phyloP scores from a whole-genome alignment of 2,113 vertebrate species.

The Tympanuchus pallidicinctus region DNA sequence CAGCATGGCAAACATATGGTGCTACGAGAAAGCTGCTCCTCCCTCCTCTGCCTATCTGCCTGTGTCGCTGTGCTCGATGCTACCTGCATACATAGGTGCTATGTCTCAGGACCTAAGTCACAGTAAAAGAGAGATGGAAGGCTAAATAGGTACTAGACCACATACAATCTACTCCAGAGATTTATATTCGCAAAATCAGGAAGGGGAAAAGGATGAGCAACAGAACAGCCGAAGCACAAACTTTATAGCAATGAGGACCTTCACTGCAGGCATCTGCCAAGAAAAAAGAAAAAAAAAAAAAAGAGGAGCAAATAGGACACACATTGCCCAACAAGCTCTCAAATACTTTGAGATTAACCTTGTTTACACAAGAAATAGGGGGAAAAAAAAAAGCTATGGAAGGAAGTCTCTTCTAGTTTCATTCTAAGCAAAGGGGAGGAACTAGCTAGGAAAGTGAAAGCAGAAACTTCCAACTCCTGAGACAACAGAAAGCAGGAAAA shows the following conservation, averaged over 20 bases:
- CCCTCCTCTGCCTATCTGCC: background rate
- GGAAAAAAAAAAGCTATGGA: background rate
- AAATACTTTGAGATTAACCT: background rate
- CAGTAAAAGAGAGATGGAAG: background rate
- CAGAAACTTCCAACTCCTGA: background rate
- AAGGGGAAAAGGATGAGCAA: background rate
- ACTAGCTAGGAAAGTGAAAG: background rate
- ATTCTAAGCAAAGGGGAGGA: background rate
- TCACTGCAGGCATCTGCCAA: background rate
- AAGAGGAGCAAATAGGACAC: background rate
- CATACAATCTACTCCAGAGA: background rate
- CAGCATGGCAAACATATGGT: accelerated
- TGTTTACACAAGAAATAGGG: background rate
- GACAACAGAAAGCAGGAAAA: background rate
- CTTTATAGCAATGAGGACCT: background rate
- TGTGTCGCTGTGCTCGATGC: too few species aligned
- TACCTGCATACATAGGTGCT: background rate
- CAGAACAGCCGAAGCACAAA: background rate
- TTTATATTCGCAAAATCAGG: background rate
- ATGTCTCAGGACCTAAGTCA: background rate
- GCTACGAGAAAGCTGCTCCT: accelerated
- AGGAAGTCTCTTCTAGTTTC: background rate
- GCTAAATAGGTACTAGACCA: background rate
- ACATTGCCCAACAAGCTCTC: background rate
- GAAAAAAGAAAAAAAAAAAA: background rate